A percentile compares a stretch with the other conserved stretches of the same genome.
These are phyloP conservation scores for Lethenteron reissneri DNA, from an alignment of 2,113 vertebrate genomes.

Conservation along the genomic window DNA sequence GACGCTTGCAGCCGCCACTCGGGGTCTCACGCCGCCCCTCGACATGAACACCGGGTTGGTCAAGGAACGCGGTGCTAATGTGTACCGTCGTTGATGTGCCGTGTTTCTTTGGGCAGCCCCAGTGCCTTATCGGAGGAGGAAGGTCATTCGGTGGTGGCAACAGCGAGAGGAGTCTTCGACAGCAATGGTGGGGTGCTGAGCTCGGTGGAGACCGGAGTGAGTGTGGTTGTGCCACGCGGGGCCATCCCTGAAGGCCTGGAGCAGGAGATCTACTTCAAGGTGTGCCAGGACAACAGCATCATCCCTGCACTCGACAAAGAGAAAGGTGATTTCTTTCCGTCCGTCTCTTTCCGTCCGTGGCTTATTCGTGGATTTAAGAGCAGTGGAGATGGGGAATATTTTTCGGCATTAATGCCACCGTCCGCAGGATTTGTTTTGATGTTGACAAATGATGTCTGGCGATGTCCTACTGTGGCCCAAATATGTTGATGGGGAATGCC, in stretches of 20 bases:
- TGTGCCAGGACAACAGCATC: conserved; percentile 2
- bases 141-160: conserved; percentile 6
- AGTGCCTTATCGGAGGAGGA: conserved; percentile 5
- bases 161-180: conserved; percentile 2
- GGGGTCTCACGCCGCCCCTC: too few species aligned
- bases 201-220: conserved; percentile 5
- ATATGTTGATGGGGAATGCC: too few species aligned
- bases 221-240: not conserved
- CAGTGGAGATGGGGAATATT: too few species aligned
- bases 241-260: conserved; percentile 3
- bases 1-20: too few species aligned
- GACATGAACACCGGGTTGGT: too few species aligned
- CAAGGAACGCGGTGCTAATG: too few species aligned
- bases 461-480: too few species aligned
- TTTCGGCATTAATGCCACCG: too few species aligned
- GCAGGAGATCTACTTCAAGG: conserved; percentile 6
- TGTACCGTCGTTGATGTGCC: too few species aligned
- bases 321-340: not conserved
- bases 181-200: conserved; percentile 5
- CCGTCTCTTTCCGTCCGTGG: not conserved
- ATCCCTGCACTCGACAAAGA: conserved; percentile 3
- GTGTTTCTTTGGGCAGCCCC: not conserved
- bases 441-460: too few species aligned
- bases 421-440: too few species aligned
- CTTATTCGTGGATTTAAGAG: too few species aligned